phyloP scores from a whole-genome alignment of 2,113 vertebrate species.

The Indri indri region DNA sequence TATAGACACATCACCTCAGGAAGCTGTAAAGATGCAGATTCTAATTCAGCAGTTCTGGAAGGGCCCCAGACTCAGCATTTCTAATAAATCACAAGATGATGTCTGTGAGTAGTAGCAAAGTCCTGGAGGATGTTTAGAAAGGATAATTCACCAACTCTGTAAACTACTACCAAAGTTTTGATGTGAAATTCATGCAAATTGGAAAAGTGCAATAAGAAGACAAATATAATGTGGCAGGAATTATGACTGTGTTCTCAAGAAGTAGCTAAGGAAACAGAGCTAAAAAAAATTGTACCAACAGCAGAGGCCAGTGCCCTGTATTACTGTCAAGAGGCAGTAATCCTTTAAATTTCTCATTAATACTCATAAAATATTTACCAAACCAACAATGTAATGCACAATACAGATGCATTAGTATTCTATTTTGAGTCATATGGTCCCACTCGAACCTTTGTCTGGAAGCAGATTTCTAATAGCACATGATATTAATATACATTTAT shows the following conservation, averaged over 20 bases:
- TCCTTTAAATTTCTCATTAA: background rate
- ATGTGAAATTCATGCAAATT: background rate
- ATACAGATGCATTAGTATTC: background rate
- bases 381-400: background rate
- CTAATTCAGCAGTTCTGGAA: background rate
- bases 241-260: background rate
- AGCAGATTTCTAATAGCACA: background rate
- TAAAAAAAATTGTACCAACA: background rate
- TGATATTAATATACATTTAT: background rate
- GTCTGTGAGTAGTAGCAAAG: background rate
- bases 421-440: background rate
- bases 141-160: background rate
- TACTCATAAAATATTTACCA: background rate
- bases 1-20: background rate
- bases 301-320: background rate
- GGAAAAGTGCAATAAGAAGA: background rate
- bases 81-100: background rate
- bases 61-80: background rate
- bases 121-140: background rate
- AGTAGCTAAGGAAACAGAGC: background rate
- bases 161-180: background rate
- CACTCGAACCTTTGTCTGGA: background rate
- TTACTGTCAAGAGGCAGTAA: background rate
- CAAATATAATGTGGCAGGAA: background rate
- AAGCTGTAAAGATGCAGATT: background rate